A percentile compares a stretch with the other conserved stretches of the same genome.
Conservation (phyloP, 1,140 invertebrate genomes). For the Gonioctena quinquepunctata region DNA sequence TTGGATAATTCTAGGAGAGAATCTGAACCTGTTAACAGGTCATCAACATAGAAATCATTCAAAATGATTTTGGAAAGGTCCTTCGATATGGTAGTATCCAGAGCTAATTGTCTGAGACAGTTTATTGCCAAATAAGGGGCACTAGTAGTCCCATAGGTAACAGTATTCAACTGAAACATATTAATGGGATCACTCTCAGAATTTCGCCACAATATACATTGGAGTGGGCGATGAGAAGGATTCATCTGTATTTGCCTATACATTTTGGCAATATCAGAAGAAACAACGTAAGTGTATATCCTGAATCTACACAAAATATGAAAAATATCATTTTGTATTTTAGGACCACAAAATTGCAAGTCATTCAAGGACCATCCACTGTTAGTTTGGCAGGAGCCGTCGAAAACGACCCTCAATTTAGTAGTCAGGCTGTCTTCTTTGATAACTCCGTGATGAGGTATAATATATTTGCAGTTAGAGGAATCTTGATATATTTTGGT, state of each 20-base stretch:
- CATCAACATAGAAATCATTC: background rate
- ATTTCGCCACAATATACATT: conserved; percentile 37
- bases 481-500: background rate
- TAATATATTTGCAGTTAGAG: conserved; percentile 35
- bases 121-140: conserved; percentile 38
- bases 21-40: background rate
- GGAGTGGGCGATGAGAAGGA: background rate
- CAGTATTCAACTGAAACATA: conserved; percentile 39
- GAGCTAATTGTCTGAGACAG: conserved; percentile 15
- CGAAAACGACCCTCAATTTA: conserved; percentile 54
- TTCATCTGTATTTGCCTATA: conserved; percentile 45
- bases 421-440: conserved; percentile 44
- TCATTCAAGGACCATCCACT: conserved; percentile 44
- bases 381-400: conserved; percentile 43
- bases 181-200: conserved; percentile 33
- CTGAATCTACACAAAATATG: conserved; percentile 51
- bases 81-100: conserved; percentile 23
- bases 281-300: conserved; percentile 35
- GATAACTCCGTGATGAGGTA: conserved; percentile 56
- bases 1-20: background rate
- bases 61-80: background rate
- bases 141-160: conserved; percentile 39
- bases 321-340: conserved; percentile 54
- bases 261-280: conserved; percentile 53
- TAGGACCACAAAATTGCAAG: conserved; percentile 46